A percentile compares a stretch with the other conserved stretches of the same genome.
Conservation (phyloP, 2,797 vertebrate genomes). For the Octomys mimax region DNA sequence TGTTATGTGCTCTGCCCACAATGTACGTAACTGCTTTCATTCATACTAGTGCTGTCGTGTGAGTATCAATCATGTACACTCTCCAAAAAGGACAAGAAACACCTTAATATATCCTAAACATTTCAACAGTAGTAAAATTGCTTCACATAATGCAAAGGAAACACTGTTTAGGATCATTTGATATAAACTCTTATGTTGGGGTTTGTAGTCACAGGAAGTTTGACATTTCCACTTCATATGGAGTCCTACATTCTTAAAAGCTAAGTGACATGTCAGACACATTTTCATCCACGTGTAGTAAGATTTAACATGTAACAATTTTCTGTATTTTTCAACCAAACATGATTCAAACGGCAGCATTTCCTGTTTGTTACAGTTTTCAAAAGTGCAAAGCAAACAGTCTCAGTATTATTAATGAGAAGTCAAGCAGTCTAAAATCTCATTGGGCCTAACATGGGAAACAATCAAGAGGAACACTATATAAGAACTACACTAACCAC, state of each 20-base stretch:
- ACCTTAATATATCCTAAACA: background rate
- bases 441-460: constrained; percentile 27
- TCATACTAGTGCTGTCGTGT: background rate
- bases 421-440: background rate
- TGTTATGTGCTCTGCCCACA: background rate
- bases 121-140: background rate
- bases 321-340: constrained; percentile 46
- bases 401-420: background rate
- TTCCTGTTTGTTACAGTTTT: constrained; percentile 29
- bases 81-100: background rate
- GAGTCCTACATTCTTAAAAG: background rate
- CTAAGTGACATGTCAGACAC: background rate
- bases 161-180: background rate
- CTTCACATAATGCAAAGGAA: background rate
- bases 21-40: background rate
- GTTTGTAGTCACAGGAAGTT: background rate
- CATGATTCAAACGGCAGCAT: background rate
- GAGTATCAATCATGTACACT: background rate
- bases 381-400: constrained; percentile 5
- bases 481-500: background rate
- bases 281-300: constrained; percentile 18
- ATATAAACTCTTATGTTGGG: background rate
- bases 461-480: background rate
- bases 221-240: background rate
- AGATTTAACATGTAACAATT: constrained; percentile 34